A percentile compares a stretch with the other conserved stretches of the same genome.
phyloP scores from a whole-genome alignment of 1,140 invertebrate species.

The Listronotus bonariensis region DNA sequence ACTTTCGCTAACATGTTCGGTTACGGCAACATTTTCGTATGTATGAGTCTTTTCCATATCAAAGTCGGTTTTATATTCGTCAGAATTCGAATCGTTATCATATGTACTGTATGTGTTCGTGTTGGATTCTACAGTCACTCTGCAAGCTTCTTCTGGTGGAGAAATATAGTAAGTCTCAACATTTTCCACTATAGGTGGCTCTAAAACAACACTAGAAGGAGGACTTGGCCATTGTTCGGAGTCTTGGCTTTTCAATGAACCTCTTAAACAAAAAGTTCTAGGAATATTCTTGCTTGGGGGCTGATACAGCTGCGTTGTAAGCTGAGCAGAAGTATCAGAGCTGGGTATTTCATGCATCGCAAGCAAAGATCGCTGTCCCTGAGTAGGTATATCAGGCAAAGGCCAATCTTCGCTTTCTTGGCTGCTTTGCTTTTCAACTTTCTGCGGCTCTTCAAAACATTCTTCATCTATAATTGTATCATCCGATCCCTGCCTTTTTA shows the following conservation, averaged over 20 bases:
- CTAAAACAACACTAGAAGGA: conserved; percentile 69
- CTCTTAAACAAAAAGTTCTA: conserved; percentile 52
- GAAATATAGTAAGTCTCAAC: conserved; percentile 85
- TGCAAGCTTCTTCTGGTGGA: conserved; percentile 67
- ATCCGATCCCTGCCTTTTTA: conserved; percentile 54
- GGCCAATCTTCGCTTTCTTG: conserved; percentile 74
- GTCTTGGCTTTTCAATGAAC: conserved; percentile 60
- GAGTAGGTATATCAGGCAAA: conserved; percentile 65
- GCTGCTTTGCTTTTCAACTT: conserved; percentile 57
- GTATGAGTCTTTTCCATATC: conserved; percentile 52
- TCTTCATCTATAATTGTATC: conserved; percentile 56
- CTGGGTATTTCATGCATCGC: conserved; percentile 53
- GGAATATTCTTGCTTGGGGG: conserved; percentile 51
- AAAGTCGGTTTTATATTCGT: conserved; percentile 62
- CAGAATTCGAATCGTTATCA: conserved; percentile 56
- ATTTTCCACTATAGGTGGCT: conserved; percentile 70
- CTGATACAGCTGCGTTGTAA: conserved; percentile 55
- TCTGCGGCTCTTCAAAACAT: conserved; percentile 45
- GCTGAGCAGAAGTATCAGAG: conserved; percentile 53
- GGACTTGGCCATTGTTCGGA: conserved; percentile 80
- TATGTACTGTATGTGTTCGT: conserved; percentile 50
- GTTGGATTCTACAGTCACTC: conserved; percentile 64
- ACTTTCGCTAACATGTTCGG: conserved; percentile 50
- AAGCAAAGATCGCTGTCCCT: conserved; percentile 44
- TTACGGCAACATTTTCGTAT: conserved; percentile 51